Conservation (phyloP, 2,888 invertebrate genomes). For the Carterocephalus palaemon region DNA sequence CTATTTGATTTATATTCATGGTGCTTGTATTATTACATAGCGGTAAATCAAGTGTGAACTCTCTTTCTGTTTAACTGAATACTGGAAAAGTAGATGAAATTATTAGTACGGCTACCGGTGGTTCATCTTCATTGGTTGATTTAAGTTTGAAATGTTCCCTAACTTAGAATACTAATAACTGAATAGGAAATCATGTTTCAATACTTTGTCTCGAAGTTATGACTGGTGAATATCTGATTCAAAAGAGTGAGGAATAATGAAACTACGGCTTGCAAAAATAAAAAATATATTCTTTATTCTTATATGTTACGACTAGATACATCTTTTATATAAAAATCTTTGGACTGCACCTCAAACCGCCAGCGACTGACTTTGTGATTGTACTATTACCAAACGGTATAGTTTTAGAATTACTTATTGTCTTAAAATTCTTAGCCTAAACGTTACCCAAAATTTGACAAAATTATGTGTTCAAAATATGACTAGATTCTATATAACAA, state of each 20-base stretch:
- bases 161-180: too few species aligned
- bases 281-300: constrained; percentile 36
- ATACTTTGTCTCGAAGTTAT: too few species aligned
- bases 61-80: constrained; percentile 45
- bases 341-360: too few species aligned
- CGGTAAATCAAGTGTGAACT: constrained; percentile 68
- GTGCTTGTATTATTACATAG: constrained; percentile 64
- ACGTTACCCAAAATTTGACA: constrained; percentile 23
- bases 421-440: constrained; percentile 38
- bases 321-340: constrained; percentile 43
- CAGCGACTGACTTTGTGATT: too few species aligned
- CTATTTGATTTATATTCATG: constrained; percentile 79
- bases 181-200: too few species aligned
- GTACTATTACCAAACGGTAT: constrained; percentile 32
- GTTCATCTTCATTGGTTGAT: not conserved
- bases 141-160: too few species aligned
- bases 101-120: constrained; percentile 5
- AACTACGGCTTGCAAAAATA: constrained; percentile 35
- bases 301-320: constrained; percentile 59
- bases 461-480: constrained; percentile 33
- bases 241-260: constrained; percentile 1
- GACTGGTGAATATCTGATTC: too few species aligned
- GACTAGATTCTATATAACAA: constrained; percentile 39
- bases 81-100: constrained; percentile 26
- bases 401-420: constrained; percentile 42